Percentiles rank a stretch among this genome's conserved stretches.
These are phyloP conservation scores for Siderastrea radians DNA, from an alignment of 92 coral and sea anemone genomes.

Conservation along the genomic window DNA sequence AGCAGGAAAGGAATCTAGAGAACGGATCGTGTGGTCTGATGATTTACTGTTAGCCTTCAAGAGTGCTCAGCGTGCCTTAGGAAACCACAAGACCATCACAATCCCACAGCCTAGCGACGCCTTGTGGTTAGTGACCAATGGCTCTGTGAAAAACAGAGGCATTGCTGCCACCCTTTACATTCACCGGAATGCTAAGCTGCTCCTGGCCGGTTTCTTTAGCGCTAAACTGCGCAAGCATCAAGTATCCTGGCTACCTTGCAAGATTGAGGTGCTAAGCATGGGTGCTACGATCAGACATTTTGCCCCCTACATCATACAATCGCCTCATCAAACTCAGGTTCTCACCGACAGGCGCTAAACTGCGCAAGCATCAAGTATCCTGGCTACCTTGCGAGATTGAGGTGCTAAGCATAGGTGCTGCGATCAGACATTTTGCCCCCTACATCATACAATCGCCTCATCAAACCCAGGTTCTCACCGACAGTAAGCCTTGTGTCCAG, in stretches of 20 bases:
- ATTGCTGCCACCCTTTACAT: constrained; percentile 56
- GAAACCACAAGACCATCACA: constrained; percentile 30
- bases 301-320: constrained; percentile 31
- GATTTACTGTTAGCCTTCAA: not conserved
- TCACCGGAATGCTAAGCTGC: constrained; percentile 10
- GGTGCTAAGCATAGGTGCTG: constrained; percentile 42
- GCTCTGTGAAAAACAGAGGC: constrained; percentile 58
- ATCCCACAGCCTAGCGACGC: constrained; percentile 32
- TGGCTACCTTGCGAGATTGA: constrained; percentile 44
- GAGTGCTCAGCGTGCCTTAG: constrained; percentile 16
- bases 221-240: constrained; percentile 31
- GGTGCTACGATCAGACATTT: constrained; percentile 31
- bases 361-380: constrained; percentile 28
- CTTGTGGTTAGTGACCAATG: constrained; percentile 37
- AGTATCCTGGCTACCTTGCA: constrained; percentile 47
- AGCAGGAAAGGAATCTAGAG: not conserved
- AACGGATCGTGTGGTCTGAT: constrained; percentile 1
- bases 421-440: constrained; percentile 17
- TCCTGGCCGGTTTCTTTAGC: constrained; percentile 38
- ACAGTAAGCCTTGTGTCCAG: constrained; percentile 30
- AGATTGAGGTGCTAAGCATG: constrained; percentile 38
- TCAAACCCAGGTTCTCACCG: constrained; percentile 29
- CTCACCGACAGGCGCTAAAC: constrained; percentile 14
- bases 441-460: constrained; percentile 40
- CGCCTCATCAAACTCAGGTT: constrained; percentile 12